A percentile compares a stretch with the other conserved stretches of the same genome.
Evolutionary conservation across 2,797 vertebrate species (phyloP).

Genomic region (Epinephelus awoara): DNA sequence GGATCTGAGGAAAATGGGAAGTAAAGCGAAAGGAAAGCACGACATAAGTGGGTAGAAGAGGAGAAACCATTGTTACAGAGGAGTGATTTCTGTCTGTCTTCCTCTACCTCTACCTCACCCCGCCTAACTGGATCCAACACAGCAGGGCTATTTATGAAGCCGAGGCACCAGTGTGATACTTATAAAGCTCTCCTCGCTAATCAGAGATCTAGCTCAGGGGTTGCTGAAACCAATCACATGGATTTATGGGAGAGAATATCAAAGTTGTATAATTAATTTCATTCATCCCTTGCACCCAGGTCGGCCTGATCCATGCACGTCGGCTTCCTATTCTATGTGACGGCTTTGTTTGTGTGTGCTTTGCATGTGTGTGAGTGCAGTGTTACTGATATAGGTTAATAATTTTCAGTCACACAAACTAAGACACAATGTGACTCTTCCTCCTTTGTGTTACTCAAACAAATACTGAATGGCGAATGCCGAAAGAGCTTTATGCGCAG

Average conservation of each 20-base stretch:
- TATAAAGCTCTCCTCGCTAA: conserved; percentile 71
- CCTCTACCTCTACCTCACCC: conserved; percentile 38
- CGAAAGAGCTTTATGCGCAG: conserved; percentile 41
- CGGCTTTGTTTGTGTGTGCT: conserved; percentile 51
- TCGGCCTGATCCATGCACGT: conserved; percentile 35
- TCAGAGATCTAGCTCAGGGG: conserved; percentile 69
- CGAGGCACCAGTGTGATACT: conserved; percentile 56
- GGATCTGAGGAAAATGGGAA: conserved; percentile 7
- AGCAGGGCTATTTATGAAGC: conserved; percentile 70
- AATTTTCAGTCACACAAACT: conserved; percentile 57
- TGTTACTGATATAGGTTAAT: conserved; percentile 57
- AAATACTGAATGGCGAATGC: conserved; percentile 58
- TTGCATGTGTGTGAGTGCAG: conserved; percentile 8
- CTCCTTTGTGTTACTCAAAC: conserved; percentile 47
- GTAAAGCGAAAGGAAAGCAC: conserved; percentile 9
- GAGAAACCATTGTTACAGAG: conserved; percentile 42
- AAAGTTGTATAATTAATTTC: conserved; percentile 77
- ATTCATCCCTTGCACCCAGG: conserved; percentile 67
- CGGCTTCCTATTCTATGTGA: conserved; percentile 47
- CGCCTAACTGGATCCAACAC: conserved; percentile 35
- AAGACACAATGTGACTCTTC: conserved; percentile 50
- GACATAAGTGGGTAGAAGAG: conserved; percentile 14
- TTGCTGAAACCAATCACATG: conserved; percentile 66
- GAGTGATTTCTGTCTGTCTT: conserved; percentile 50
- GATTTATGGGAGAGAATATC: conserved; percentile 65